Percentiles rank a stretch among this genome's conserved stretches.
phyloP scores from a whole-genome alignment of 2,797 vertebrate species.

The Parauchenoglanis punctatus region DNA sequence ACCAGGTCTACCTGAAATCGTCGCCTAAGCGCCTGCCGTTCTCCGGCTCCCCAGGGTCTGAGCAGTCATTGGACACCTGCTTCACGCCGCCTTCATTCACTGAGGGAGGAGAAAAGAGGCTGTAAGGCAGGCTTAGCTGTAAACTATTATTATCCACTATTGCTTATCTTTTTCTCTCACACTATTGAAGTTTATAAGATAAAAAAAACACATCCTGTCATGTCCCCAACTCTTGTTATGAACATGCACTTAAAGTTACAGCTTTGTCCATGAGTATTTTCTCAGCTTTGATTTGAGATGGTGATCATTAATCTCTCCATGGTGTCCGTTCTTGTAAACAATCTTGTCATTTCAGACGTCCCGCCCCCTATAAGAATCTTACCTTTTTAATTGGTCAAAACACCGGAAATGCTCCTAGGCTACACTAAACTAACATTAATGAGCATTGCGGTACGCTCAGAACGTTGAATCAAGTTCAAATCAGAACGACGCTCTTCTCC shows the following conservation, averaged over 20 bases:
- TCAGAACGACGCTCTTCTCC: no score
- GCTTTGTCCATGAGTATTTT: not conserved
- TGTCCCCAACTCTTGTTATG: not conserved
- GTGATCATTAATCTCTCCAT: no score
- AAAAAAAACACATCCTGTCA: not conserved
- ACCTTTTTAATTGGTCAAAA: no score
- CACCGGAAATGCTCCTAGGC: no score
- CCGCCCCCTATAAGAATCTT: no score
- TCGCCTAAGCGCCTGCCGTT: conserved; percentile 87
- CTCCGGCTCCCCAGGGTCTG: conserved; percentile 92
- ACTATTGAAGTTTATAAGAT: not conserved
- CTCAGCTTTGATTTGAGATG: no score
- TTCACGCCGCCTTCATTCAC: conserved; percentile 94
- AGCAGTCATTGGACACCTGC: conserved; percentile 90
- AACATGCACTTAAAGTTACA: not conserved
- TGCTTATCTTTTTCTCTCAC: not conserved
- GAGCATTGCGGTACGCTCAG: no score
- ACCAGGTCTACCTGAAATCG: conserved; percentile 84
- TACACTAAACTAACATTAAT: no score
- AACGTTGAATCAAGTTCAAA: no score
- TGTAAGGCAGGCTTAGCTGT: not conserved
- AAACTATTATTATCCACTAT: not conserved
- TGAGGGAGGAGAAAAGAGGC: conserved; percentile 57
- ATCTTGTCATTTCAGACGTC: no score
- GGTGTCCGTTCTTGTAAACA: no score